These are phyloP conservation scores for Polylopha cassiicola DNA, from an alignment of 2,888 invertebrate species.

Conservation along the genomic window DNA sequence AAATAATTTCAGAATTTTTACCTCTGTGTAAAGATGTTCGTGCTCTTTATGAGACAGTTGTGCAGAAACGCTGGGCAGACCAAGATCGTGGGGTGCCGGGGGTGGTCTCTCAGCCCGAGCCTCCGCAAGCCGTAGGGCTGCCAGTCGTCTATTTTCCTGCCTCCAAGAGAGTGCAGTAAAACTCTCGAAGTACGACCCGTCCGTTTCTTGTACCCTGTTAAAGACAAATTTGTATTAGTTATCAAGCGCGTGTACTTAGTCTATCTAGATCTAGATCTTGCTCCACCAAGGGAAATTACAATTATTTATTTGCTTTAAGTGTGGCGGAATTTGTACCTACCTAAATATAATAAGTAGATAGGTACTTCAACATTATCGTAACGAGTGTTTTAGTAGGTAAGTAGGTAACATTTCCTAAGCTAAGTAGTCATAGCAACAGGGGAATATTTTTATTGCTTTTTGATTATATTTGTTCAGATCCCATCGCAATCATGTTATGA, in stretches of 20 bases:
- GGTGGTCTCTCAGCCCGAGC: conserved; percentile 84
- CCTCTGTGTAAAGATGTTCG: conserved; percentile 72
- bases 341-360: too few species aligned
- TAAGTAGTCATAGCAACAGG: too few species aligned
- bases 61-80: conserved; percentile 87
- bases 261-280: too few species aligned
- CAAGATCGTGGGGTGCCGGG: conserved; percentile 75
- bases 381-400: too few species aligned
- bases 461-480: conserved; percentile 5
- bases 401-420: too few species aligned
- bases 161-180: conserved; percentile 95
- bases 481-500: conserved; percentile 3
- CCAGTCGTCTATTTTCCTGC: conserved; percentile 90
- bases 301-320: too few species aligned
- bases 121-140: conserved; percentile 85
- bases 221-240: background rate
- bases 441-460: background rate
- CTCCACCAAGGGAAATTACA: too few species aligned
- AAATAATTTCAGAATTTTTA: conserved; percentile 27
- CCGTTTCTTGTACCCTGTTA: conserved; percentile 93
- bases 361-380: too few species aligned
- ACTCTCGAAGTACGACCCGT: conserved; percentile 96
- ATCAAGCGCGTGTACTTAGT: too few species aligned
- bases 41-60: conserved; percentile 79
- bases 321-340: background rate